phyloP scores from a whole-genome alignment of 2,797 vertebrate genomes.

The Menidia menidia region DNA sequence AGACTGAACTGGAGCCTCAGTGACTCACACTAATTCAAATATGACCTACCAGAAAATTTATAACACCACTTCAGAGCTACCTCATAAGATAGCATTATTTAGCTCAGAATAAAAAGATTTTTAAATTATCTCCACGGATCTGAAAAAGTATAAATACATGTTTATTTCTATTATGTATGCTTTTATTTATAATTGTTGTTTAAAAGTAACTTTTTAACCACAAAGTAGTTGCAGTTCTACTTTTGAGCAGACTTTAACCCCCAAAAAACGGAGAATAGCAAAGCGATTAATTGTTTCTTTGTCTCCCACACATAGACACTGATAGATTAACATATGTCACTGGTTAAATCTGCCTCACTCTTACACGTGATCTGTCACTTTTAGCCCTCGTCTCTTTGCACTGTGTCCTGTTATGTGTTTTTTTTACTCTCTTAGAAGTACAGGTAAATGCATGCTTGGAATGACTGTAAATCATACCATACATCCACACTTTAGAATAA shows the following conservation, averaged over 20 bases:
- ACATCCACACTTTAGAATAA: constrained; percentile 4
- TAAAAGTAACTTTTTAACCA: not conserved
- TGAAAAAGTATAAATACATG: constrained; percentile 24
- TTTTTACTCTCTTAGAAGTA: constrained; percentile 7
- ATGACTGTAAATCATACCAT: constrained; percentile 3
- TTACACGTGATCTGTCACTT: constrained; percentile 61
- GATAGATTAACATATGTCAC: constrained; percentile 76
- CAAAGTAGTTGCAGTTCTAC: not conserved
- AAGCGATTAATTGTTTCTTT: constrained; percentile 73
- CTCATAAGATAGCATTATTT: constrained; percentile 41
- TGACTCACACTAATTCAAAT: constrained; percentile 70
- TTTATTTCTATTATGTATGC: not conserved
- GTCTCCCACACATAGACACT: constrained; percentile 76
- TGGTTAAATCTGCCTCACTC: constrained; percentile 72
- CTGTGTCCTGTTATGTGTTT: constrained; percentile 4
- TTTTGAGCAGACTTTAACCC: constrained; percentile 5
- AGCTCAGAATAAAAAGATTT: constrained; percentile 4
- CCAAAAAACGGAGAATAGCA: constrained; percentile 30
- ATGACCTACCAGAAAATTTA: constrained; percentile 73
- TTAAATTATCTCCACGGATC: constrained; percentile 35
- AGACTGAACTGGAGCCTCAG: constrained; percentile 50
- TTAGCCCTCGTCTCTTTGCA: constrained; percentile 37
- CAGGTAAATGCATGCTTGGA: not conserved
- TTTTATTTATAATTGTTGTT: not conserved
- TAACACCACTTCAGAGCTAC: constrained; percentile 63